A percentile compares a stretch with the other conserved stretches of the same genome.
Evolutionary conservation across 2,888 invertebrate genomes (phyloP).

Genomic region (Blomia tropicalis): DNA sequence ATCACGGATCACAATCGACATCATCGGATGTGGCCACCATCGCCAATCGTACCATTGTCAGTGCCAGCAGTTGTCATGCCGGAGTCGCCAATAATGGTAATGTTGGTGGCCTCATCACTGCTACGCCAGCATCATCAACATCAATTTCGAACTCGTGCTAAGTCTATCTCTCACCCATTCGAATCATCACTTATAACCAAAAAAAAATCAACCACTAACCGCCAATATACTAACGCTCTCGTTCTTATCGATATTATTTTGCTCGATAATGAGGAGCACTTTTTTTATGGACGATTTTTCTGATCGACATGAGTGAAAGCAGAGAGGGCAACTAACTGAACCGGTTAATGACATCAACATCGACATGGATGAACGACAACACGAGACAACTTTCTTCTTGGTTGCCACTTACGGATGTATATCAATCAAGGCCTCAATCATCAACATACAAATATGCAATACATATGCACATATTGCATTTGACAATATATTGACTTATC

Average conservation of each 20-base stretch:
- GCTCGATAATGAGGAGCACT: not conserved
- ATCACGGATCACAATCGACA: not conserved
- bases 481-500: too few species aligned
- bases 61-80: too few species aligned
- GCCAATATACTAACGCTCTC: not conserved
- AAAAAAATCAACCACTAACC: not conserved
- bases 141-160: not conserved
- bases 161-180: not conserved
- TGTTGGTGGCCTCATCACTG: not conserved
- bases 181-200: too few species aligned
- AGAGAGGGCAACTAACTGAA: conserved; percentile 7
- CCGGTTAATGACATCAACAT: conserved; percentile 4
- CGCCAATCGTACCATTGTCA: not conserved
- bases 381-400: too few species aligned
- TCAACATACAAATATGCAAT: too few species aligned
- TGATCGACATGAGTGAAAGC: not conserved
- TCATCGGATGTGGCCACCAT: not conserved
- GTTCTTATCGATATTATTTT: not conserved
- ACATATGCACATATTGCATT: too few species aligned
- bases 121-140: too few species aligned
- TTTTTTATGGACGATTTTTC: not conserved
- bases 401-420: not conserved
- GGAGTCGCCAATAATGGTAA: too few species aligned
- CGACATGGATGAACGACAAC: not conserved
- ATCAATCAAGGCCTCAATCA: too few species aligned